Base-by-base conservation (phyloP, 2,113 vertebrate genomes). In the Callopanchax toddi region DNA sequence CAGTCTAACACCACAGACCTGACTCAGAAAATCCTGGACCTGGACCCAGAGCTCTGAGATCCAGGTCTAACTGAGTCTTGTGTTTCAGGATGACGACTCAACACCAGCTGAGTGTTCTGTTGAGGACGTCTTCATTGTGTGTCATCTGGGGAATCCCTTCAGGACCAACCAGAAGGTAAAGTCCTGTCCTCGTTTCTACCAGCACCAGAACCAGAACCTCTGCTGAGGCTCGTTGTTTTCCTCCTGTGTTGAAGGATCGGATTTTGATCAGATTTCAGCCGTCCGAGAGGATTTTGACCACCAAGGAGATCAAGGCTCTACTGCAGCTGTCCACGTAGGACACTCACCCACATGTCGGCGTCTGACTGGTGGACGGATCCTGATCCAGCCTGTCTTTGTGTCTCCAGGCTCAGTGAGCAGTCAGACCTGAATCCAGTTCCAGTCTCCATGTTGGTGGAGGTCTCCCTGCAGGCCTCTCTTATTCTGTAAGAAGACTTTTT, bases 61-160 rank as follows among this genome's bases (percentile, higher is more conserved):
- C n/a, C n/a, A n/a, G n/a, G n/a, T n/a, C n/a, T n/a, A n/a, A 43
- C 26, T 2, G 4, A 15, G 15, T 22, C 53, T 26, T 67, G 16
- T 75, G 12, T 83, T 70, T 13, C 74, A 92, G 89, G 58, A 48
- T 2, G 53, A 20, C 0, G 0, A 3, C n/a, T 13, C 18, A 5
- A 11, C 2, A 1, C 5, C 6, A 9, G 57, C 89, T 13, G 9
- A 48, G 6, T 91, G 83, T 32, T 54, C 39, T 20, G 43, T 23
- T 1, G 80, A 83, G 0, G 81, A 44, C 1, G 0, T 0, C 10
- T 86, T 78, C 11, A 89, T 96, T 42, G 32, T 93, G 29, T 98
- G 96, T 11, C 90, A 95, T 26, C 86, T 99, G 64, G 96, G 95
- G 22, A 95, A 97, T 75, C 97, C 97, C 1, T 95, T 98, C 69